Evolutionary conservation across 2,113 vertebrate genomes (phyloP), one percentile per base, ranked within the genome.

Genomic region (Callospermophilus lateralis): DNA sequence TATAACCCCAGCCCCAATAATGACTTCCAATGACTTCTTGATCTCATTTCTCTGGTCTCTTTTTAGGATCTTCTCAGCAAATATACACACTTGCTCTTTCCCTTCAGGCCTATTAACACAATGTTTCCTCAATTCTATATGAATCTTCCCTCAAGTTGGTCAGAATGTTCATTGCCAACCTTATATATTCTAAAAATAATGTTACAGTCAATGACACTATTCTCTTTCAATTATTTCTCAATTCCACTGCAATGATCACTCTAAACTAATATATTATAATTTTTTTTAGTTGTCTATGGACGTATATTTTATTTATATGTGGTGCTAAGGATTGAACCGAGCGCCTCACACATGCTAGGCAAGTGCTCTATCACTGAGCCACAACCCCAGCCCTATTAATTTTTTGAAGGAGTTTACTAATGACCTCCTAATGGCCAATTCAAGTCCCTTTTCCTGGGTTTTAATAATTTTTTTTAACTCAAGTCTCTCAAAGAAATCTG

Each of bases 181-280:
- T 37, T 68, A 28, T 10, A 26, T 26, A 85, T 45, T 80, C 78
- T 51, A 90, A 58, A n/a, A 79, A 42, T 61, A 67, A 51, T n/a
- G 17, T 58, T 67, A 48, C 1, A 78, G 1, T 92, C 24, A 79
- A 42, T 67, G 34, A 11, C 15, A 93, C 68, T 89, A 39, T n/a
- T 70, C 68, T 89, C 42, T 93, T 78, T 91, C 61, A 88, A 39
- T 70, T 68, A 93, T 67, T 83, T 67, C 68, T 91, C 83, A 83
- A 76, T 34, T 34, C 26, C 51, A 84, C 13, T 84, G 37, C 28
- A 84, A 26, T 70, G 34, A 67, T 88, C 45, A 81, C 61, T 94
- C 45, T 67, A 39, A 53, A 32, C 53, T 17, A 94, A n/a, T 63
- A 16, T 32, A n/a, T 19, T 67, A 11, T 12, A 51, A 51, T 51